Base-by-base conservation (phyloP, 1,140 invertebrate genomes). In the Aphelinus atriplicis region DNA sequence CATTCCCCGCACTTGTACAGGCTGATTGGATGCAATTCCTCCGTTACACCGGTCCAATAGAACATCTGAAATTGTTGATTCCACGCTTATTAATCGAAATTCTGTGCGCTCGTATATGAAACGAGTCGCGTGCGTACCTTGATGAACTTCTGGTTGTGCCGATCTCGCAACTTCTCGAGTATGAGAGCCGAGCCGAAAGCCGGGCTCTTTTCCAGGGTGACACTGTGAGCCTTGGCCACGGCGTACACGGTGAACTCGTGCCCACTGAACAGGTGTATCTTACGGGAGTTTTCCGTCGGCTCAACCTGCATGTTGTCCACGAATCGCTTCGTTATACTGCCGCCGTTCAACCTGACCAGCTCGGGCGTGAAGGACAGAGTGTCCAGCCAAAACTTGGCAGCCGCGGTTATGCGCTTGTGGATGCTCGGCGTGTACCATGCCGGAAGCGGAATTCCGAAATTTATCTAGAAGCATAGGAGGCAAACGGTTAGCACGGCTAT, bases 171-270 rank as follows among this genome's bases (percentile, higher is more conserved):
- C 43, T 75, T 75, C 45, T 75, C 73, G 2, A 75, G 2, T 45
- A 75, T 70, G 1, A 75, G 9, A 42, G 73, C 67, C 3, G 60
- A 64, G 2, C 73, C 67, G 26, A 51, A 75, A 3, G 10, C 61
- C 2, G 73, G 73, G 10, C 50, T 55, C 4, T 63, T 43, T 7
- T 26, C 26, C 7, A 75, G 48, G 0, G 48, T 57, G 1, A 75
- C 3, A 45, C n/a, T 47, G 47, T 70, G 73, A 1, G 46, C 73
- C 42, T 71, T 75, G 1, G 67, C 62, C 6, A 75, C 9, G 2
- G 73, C 67, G 26, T 58, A 75, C 10, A 75, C 7, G 4, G 45
- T 75, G 10, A 75, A 71, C 7, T 75, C 73, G 45, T 75, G 73
- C 5, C 67, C 73, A 43, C 67, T 70, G 55, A 56, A 75, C 1